A percentile compares a stretch with the other conserved stretches of the same genome.
Evolutionary conservation across 2,797 vertebrate species (phyloP).

Genomic region (Botia kubotai): DNA sequence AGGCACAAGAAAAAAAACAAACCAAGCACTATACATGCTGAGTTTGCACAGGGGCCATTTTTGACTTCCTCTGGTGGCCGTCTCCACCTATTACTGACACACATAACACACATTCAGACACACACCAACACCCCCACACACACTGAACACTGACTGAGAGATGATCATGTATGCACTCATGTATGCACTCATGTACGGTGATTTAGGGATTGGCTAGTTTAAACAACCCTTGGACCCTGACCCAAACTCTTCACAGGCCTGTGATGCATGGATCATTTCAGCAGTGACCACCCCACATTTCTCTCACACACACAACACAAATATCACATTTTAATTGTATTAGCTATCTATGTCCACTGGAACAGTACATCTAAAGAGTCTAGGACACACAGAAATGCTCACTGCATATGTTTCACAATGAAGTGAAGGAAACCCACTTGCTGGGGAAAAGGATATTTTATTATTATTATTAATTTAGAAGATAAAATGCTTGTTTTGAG

Average conservation of each 20-base stretch:
- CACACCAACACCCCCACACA: conserved; percentile 43
- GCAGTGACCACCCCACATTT: conserved; percentile 60
- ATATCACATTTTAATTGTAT: too few relatives aligned
- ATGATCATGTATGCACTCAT: not conserved
- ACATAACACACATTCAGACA: conserved; percentile 45
- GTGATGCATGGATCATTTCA: conserved; percentile 85
- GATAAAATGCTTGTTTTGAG: too few relatives aligned
- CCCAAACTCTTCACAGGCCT: conserved; percentile 76
- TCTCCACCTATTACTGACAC: conserved; percentile 62
- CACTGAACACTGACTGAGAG: conserved; percentile 1
- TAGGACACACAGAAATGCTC: too few relatives aligned
- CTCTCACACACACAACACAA: not conserved
- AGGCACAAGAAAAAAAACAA: conserved; percentile 56
- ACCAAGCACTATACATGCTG: conserved; percentile 76
- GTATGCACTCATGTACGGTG: conserved; percentile 3
- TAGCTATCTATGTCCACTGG: too few relatives aligned
- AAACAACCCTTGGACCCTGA: conserved; percentile 65
- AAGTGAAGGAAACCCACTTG: too few relatives aligned
- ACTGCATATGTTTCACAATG: too few relatives aligned
- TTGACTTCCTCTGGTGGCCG: conserved; percentile 77
- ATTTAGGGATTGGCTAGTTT: conserved; percentile 55
- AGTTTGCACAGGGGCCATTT: conserved; percentile 73
- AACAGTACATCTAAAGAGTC: conserved; percentile 27
- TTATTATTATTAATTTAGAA: too few relatives aligned
- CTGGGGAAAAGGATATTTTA: too few relatives aligned